phyloP scores from a whole-genome alignment of 2,888 invertebrate genomes.

The Ectemnius continuus region DNA sequence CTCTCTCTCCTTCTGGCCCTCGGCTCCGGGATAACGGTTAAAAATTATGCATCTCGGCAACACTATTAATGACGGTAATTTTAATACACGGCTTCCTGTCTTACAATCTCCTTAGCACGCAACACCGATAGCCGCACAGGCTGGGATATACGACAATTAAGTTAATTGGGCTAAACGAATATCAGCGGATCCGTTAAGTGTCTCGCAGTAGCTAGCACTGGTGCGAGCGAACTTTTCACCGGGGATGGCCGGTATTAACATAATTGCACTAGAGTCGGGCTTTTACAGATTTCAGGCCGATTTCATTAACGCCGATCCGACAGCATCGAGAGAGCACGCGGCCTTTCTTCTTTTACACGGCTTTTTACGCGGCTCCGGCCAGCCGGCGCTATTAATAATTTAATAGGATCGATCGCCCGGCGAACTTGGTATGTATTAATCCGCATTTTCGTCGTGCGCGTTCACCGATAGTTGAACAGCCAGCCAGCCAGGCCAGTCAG shows the following conservation, averaged over 20 bases:
- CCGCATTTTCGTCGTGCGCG: background rate
- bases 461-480: background rate
- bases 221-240: conserved; percentile 19
- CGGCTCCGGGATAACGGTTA: conserved; percentile 52
- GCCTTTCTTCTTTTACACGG: background rate
- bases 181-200: conserved; percentile 34
- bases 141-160: conserved; percentile 47
- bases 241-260: conserved; percentile 41
- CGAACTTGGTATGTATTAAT: conserved; percentile 4
- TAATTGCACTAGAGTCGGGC: conserved; percentile 40
- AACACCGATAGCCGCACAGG: conserved; percentile 30
- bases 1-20: background rate
- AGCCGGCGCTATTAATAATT: conserved; percentile 3
- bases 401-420: conserved; percentile 1
- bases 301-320: conserved; percentile 24
- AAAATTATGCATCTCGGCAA: conserved; percentile 53
- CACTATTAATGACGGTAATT: conserved; percentile 59
- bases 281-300: conserved; percentile 17
- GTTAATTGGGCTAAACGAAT: conserved; percentile 61
- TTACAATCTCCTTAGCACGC: conserved; percentile 39
- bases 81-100: conserved; percentile 58
- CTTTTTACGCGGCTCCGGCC: background rate
- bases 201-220: background rate
- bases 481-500: background rate
- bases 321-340: no score